Conservation (phyloP, 2,888 invertebrate species). For the Eupithecia abbreviata region DNA sequence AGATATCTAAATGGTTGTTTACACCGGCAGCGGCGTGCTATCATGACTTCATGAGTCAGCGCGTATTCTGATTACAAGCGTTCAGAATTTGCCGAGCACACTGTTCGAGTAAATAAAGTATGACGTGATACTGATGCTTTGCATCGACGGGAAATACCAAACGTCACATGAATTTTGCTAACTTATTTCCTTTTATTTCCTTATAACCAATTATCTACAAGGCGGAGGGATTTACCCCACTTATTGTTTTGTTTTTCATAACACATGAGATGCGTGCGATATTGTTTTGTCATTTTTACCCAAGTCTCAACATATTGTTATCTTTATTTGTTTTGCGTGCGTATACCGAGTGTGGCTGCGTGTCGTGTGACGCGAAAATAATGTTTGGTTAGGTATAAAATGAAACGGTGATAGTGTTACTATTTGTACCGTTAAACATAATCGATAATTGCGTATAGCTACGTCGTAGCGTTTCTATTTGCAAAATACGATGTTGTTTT, state of each 20-base stretch:
- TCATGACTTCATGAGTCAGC: slow-evolving; percentile 75
- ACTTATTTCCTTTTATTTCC: slow-evolving; percentile 25
- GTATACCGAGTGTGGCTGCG: slow-evolving; percentile 33
- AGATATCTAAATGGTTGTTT: slow-evolving; percentile 56
- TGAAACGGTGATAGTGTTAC: not conserved
- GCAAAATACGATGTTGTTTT: slow-evolving; percentile 4
- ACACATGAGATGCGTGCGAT: not conserved
- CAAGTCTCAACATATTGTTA: slow-evolving; percentile 42
- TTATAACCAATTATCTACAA: slow-evolving; percentile 17
- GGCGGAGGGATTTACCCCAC: slow-evolving; percentile 24
- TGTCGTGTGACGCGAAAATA: slow-evolving; percentile 54
- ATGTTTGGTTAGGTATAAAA: slow-evolving; percentile 38
- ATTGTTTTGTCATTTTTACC: slow-evolving; percentile 25
- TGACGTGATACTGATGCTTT: slow-evolving; percentile 53
- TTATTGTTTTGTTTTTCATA: not conserved
- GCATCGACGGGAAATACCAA: slow-evolving; percentile 68
- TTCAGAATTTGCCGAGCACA: slow-evolving; percentile 55
- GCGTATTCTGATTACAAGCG: slow-evolving; percentile 51
- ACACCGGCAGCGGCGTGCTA: slow-evolving; percentile 41
- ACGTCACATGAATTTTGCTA: slow-evolving; percentile 48
- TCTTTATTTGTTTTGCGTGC: slow-evolving; percentile 60
- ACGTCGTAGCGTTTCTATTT: not conserved
- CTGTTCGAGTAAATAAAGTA: slow-evolving; percentile 52
- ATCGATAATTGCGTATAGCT: not conserved
- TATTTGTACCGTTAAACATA: not conserved